These are phyloP conservation scores for Sula dactylatra DNA, from an alignment of 2,113 vertebrate species.

Conservation along the genomic window DNA sequence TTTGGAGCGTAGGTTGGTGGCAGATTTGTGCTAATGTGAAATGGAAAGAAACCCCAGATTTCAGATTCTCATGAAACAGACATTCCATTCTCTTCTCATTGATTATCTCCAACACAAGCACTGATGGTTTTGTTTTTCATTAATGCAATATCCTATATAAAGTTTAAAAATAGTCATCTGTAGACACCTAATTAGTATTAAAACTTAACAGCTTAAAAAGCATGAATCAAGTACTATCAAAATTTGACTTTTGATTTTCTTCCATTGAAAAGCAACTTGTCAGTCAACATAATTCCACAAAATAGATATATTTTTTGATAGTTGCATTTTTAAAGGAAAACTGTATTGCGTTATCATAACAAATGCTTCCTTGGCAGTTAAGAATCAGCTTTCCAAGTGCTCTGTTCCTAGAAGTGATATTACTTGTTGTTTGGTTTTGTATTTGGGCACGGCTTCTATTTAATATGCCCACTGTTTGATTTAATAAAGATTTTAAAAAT, in stretches of 20 bases:
- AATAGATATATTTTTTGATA: background rate
- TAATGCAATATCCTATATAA: background rate
- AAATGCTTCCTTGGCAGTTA: background rate
- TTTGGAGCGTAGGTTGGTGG: slow-evolving; percentile 24
- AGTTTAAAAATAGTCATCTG: background rate
- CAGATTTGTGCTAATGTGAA: slow-evolving; percentile 16
- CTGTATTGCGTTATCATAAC: background rate
- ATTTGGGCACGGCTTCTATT: background rate
- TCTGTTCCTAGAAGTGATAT: background rate
- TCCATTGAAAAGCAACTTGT: background rate
- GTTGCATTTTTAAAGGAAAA: background rate
- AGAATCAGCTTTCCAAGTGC: background rate
- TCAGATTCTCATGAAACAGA: background rate
- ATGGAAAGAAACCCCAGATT: slow-evolving; percentile 1
- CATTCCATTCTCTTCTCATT: background rate
- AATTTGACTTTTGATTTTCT: background rate
- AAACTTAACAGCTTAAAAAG: background rate
- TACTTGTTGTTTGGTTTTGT: background rate
- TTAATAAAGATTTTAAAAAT: background rate
- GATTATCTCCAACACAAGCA: background rate
- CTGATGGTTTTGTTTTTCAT: background rate
- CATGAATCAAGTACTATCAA: background rate
- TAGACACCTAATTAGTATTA: background rate
- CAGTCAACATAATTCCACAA: background rate
- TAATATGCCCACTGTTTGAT: background rate